Evolutionary conservation across 1,140 invertebrate species (phyloP).

Genomic region (Harpegnathos saltator): DNA sequence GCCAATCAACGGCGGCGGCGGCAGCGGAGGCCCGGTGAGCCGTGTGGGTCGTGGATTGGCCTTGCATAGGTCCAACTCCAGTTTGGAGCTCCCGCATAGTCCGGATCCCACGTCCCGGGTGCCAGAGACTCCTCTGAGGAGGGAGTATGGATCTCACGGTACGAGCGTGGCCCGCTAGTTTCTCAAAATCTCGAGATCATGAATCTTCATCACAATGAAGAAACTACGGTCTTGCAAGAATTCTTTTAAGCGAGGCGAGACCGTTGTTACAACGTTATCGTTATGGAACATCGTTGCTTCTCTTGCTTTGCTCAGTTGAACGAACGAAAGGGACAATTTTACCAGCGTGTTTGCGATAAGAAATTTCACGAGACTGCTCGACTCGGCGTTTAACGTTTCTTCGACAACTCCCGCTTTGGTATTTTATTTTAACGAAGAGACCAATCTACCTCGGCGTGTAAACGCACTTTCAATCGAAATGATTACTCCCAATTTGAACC

Average conservation of each 20-base stretch:
- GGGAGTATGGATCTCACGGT: conserved; percentile 85
- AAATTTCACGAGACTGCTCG: no score
- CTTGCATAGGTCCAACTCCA: conserved; percentile 89
- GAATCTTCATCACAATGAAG: neutral
- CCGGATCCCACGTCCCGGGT: conserved; percentile 82
- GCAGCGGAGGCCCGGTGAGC: conserved; percentile 78
- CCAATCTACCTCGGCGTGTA: neutral
- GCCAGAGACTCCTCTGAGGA: conserved; percentile 83
- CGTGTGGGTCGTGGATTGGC: conserved; percentile 82
- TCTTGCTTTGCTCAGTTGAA: no score
- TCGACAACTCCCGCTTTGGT: no score
- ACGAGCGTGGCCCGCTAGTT: neutral
- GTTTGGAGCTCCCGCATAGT: conserved; percentile 89
- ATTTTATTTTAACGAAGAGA: no score
- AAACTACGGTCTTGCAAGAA: no score
- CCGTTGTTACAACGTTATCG: no score
- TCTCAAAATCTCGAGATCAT: neutral
- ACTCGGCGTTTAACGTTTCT: no score
- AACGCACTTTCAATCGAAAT: no score
- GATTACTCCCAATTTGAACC: neutral
- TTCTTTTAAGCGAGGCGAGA: no score
- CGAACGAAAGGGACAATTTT: neutral
- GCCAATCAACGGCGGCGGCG: conserved; percentile 80
- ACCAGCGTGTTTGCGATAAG: neutral
- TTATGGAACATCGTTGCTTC: neutral